A percentile compares a stretch with the other conserved stretches of the same genome.
phyloP scores from a whole-genome alignment of 2,113 vertebrate genomes.

The Dipodomys ordii region DNA sequence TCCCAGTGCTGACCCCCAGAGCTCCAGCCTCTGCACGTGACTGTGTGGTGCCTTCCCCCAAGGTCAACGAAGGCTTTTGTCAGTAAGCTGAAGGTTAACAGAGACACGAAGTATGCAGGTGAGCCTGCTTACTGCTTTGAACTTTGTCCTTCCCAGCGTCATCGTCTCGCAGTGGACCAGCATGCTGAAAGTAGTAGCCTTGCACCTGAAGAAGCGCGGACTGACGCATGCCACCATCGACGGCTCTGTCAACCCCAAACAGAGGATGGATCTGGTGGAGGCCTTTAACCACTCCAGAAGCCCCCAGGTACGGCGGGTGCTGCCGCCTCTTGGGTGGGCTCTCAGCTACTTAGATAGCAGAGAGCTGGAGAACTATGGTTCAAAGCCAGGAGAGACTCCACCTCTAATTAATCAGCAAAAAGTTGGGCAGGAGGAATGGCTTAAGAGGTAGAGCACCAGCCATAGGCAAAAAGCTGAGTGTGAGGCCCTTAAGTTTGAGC shows the following conservation, averaged over 20 bases:
- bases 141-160: conserved; percentile 87
- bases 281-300: conserved; percentile 93
- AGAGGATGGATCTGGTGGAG: conserved; percentile 96
- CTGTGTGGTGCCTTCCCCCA: background rate
- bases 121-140: background rate
- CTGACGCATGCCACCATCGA: conserved; percentile 90
- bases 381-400: too few relatives aligned
- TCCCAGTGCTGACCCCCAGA: background rate
- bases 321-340: too few relatives aligned
- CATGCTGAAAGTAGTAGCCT: conserved; percentile 93
- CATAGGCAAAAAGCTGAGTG: too few relatives aligned
- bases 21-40: background rate
- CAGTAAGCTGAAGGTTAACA: background rate
- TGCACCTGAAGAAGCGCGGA: conserved; percentile 88
- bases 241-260: conserved; percentile 93
- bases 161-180: conserved; percentile 98
- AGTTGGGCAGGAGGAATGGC: background rate
- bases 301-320: conserved; percentile 88
- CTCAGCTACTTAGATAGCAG: too few relatives aligned
- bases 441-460: too few relatives aligned
- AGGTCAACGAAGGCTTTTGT: background rate
- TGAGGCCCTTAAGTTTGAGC: too few relatives aligned
- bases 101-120: background rate
- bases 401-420: too few relatives aligned
- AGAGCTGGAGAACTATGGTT: too few relatives aligned